phyloP scores from a whole-genome alignment of 2,113 vertebrate genomes.

The Elanoides forficatus region DNA sequence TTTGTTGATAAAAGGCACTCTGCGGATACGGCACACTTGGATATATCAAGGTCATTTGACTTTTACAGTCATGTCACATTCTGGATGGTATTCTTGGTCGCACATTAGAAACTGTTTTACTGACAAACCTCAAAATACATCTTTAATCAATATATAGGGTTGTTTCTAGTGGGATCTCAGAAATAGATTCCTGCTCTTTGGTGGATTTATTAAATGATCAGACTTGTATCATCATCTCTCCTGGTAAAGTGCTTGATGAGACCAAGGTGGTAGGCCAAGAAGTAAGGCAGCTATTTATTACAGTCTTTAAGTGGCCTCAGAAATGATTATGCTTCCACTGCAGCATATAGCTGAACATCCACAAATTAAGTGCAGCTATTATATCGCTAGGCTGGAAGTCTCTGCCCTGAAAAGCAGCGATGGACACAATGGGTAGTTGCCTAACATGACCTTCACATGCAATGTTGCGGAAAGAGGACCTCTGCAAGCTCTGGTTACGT shows the following conservation, averaged over 20 bases:
- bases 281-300: not conserved
- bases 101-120: fast-evolving
- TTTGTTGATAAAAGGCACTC: not conserved
- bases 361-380: fast-evolving
- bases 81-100: not conserved
- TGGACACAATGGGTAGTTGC: not conserved
- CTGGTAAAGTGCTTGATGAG: not conserved
- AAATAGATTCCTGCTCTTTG: not conserved
- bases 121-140: not conserved
- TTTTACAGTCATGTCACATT: fast-evolving
- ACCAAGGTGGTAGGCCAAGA: not conserved
- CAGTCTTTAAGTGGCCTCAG: not conserved
- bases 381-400: not conserved
- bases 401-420: not conserved
- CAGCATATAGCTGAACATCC: not conserved
- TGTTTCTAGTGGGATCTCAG: not conserved
- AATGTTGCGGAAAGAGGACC: fast-evolving
- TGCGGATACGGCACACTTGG: fast-evolving
- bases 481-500: not conserved
- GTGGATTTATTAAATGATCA: not conserved
- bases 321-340: not conserved
- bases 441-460: fast-evolving
- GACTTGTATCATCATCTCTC: no score
- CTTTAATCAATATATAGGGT: fast-evolving
- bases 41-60: not conserved